Evolutionary conservation across 2,888 invertebrate species (phyloP).

Genomic region (Hedychridium roseum): DNA sequence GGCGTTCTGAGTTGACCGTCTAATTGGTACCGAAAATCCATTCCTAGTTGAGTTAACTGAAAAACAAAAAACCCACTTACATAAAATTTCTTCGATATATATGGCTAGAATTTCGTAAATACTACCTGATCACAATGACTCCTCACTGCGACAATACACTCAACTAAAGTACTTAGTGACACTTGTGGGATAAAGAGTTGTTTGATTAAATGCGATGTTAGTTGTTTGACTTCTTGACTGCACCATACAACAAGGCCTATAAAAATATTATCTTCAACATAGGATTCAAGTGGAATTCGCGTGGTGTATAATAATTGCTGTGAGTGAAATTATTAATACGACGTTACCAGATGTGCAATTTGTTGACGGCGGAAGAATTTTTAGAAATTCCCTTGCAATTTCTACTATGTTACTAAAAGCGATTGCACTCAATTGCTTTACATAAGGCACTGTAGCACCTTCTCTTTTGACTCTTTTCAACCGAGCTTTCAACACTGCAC

Average conservation of each 20-base stretch:
- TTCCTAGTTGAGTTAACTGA: slow-evolving; percentile 72
- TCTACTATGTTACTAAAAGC: slow-evolving; percentile 85
- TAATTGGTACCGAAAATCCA: slow-evolving; percentile 91
- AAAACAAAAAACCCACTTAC: slow-evolving; percentile 7
- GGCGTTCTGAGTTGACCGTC: slow-evolving; percentile 85
- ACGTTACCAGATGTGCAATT: slow-evolving; percentile 75
- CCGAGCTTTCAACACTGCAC: slow-evolving; percentile 81
- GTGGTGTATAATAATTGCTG: background rate
- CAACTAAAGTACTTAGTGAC: slow-evolving; percentile 82
- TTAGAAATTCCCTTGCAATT: slow-evolving; percentile 78
- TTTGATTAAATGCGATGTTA: slow-evolving; percentile 83
- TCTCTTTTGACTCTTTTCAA: slow-evolving; percentile 82
- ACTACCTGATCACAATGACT: slow-evolving; percentile 74
- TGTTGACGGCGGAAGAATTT: slow-evolving; percentile 81
- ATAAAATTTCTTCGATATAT: background rate
- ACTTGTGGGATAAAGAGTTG: slow-evolving; percentile 92
- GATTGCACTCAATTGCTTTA: slow-evolving; percentile 81
- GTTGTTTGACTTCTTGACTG: slow-evolving; percentile 80
- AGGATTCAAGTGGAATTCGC: background rate
- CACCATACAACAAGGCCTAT: slow-evolving; percentile 90
- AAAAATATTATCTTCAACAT: too few species aligned
- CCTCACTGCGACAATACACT: slow-evolving; percentile 84
- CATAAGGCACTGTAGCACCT: slow-evolving; percentile 81
- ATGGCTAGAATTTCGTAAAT: background rate
- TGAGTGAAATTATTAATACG: slow-evolving; percentile 16